Conservation (phyloP, 2,888 invertebrate species). For the Ormyrus labotus region DNA sequence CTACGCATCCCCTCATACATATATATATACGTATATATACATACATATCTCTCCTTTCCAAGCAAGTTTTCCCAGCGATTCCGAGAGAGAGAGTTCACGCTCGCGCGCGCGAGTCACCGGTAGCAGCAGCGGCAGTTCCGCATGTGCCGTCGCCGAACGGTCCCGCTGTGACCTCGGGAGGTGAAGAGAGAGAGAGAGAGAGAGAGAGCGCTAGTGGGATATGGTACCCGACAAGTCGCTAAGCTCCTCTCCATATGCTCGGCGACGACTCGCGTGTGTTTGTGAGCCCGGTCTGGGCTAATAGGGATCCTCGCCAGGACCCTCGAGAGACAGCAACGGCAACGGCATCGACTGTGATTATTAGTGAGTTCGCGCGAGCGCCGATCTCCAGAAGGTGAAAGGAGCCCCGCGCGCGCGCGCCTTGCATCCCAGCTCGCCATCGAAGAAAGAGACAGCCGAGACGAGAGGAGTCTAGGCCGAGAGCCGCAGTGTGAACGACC, state of each 20-base stretch:
- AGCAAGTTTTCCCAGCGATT: too few species aligned
- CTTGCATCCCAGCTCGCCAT: constrained; percentile 25
- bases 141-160: constrained; percentile 54
- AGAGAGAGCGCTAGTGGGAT: neutral
- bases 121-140: too few species aligned
- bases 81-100: too few species aligned
- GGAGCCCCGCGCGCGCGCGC: constrained; percentile 19
- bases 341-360: neutral
- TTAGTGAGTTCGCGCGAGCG: neutral
- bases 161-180: constrained; percentile 27
- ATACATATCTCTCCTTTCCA: too few species aligned
- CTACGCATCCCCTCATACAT: constrained; percentile 45
- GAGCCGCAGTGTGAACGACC: constrained; percentile 53
- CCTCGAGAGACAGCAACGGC: neutral
- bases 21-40: neutral
- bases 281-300: constrained; percentile 21
- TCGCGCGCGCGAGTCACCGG: too few species aligned
- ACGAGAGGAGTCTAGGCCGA: constrained; percentile 36
- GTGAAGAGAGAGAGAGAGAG: neutral
- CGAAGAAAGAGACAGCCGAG: constrained; percentile 5
- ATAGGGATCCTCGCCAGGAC: neutral
- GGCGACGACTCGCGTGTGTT: constrained; percentile 2
- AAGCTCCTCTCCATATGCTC: constrained; percentile 30
- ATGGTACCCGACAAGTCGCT: neutral
- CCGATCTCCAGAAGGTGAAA: constrained; percentile 47